Evolutionary conservation across 1,140 invertebrate genomes (phyloP), one percentile per base, ranked within the genome.

Genomic region (Neocloeon triangulifer): DNA sequence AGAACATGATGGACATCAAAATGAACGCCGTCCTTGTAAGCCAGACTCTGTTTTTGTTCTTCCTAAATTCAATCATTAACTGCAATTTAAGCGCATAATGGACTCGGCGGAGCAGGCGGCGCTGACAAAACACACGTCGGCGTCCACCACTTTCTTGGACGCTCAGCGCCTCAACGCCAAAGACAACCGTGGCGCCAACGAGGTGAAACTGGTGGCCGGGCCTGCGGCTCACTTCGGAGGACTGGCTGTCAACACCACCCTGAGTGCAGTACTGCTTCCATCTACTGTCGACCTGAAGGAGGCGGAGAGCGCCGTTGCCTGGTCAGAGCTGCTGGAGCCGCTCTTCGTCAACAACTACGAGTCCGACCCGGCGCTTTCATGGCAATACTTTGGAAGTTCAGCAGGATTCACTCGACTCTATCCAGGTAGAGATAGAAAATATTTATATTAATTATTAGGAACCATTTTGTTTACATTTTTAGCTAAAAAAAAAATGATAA

Each of bases 321-420:
- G 89, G 89, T 89, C 85, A 22, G 73, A 80, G 38, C 69, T 76
- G 40, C 61, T 97, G 43, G 84, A 92, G 56, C 69, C 76, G 21
- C 62, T 85, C 30, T 97, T 94, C 54, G 67, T 73, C 38, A 79
- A 82, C 49, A 95, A 96, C 58, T 81, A 84, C 44, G 75, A 89
- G 48, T 71, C 73, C 43, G 85, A 95, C 60, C 74, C 81, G 1
- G 70, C 80, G 1, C 61, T 96, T 5, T 77, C 82, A 13, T 95
- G 86, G 88, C 91, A 97, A 56, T 96, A 89, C 57, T 95, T 91
- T 55, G 88, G 89, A 31, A 88, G 82, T 30, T 75, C 80, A 21
- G 65, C 70, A 2, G 89, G 91, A 20, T 92, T 94, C 51, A 64
- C 96, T 45, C 61, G 89, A 41, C 67, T 85, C 43, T 94, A 86